Base-by-base conservation (phyloP, 1,140 invertebrate genomes). In the Hetaerina americana region DNA sequence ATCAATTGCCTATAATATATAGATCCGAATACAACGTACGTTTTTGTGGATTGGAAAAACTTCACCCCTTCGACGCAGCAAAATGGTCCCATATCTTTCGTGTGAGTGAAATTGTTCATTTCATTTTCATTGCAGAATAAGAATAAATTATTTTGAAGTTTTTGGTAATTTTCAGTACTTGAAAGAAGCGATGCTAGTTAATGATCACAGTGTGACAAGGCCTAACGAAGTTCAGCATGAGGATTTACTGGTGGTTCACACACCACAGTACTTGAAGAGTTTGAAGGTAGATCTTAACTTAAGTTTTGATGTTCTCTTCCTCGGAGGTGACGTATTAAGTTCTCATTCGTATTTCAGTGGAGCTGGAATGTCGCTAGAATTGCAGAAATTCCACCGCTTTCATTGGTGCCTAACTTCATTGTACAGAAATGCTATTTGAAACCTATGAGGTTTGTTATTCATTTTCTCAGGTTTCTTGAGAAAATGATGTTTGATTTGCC, bases 1-100 rank as follows among this genome's bases (percentile, higher is more conserved):
- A 80, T 70, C 78, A 86, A 75, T 85, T 86, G 81, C 92, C 92
- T 5, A 88, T 95, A 72, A 85, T 95, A 0, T 95, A 93, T 78
- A 83, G 87, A 71, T 79, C 85, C 27, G 85, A 89, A 70, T 95
- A 95, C 79, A 91, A 94, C 81, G 92, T 95, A 72, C 84, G 84
- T n/a, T 91, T 94, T 78, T 82, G 85, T 76, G 90, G 91, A 25
- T 80, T 95, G 67, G 91, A 95, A 81, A 92, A 89, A 78, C 82
- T 93, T 22, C 93, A 95, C 84, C 89, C 92, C n/a, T 95, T 95
- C 81, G 93, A 95, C 86, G 86, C 92, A 1, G 85, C 85, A 75
- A 95, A 95, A 84, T 95, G 93, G 89, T 87, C 87, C 70, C 87
- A 89, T 78, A 87, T 95, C 77, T 87, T 82, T 78, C 82, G 87